Conservation (phyloP, 2,797 vertebrate species). For the Urocyon cinereoargenteus region DNA sequence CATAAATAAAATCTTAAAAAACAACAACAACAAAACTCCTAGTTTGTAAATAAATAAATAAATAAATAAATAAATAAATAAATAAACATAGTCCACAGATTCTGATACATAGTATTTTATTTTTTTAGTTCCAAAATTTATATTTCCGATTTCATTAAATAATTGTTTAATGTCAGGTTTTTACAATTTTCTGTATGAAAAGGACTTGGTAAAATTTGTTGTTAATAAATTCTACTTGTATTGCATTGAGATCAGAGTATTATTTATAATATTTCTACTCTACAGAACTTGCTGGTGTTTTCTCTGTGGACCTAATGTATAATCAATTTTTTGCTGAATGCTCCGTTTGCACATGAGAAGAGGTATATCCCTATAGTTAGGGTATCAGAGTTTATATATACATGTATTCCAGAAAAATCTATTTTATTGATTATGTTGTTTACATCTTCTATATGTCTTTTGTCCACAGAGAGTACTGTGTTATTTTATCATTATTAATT, state of each 20-base stretch:
- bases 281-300: not conserved
- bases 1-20: no score
- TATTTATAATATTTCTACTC: not conserved
- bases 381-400: not conserved
- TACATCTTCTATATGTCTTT: not conserved
- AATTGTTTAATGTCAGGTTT: slow-evolving; percentile 12
- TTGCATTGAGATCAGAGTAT: not conserved
- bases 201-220: not conserved
- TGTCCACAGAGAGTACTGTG: not conserved
- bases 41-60: no score
- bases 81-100: not conserved
- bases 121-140: not conserved
- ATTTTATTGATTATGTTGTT: not conserved
- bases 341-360: not conserved
- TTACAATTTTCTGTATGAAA: not conserved
- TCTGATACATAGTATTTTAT: not conserved
- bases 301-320: not conserved
- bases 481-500: not conserved
- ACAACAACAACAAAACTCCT: no score
- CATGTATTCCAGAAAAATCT: not conserved
- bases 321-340: not conserved
- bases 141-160: not conserved
- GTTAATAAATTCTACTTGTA: not conserved
- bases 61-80: no score
- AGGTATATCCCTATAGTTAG: not conserved